These are phyloP conservation scores for Prochilodus magdalenae DNA, from an alignment of 2,113 vertebrate species.

Conservation along the genomic window DNA sequence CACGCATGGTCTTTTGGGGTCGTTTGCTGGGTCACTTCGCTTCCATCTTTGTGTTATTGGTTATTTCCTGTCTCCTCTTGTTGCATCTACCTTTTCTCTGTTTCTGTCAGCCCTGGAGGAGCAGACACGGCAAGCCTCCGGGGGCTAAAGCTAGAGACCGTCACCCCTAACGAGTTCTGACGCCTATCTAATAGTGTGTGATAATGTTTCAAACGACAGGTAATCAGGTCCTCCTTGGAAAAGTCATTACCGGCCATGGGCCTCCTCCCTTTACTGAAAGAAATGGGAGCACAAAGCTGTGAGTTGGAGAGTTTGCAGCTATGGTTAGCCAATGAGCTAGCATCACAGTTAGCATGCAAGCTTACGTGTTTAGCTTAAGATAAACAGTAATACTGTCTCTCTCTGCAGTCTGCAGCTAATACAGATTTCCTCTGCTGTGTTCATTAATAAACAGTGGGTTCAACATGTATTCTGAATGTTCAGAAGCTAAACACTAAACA, in stretches of 20 bases:
- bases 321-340: no score
- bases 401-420: no score
- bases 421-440: no score
- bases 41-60: not conserved
- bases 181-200: conserved; percentile 70
- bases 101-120: conserved; percentile 20
- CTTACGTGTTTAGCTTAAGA: no score
- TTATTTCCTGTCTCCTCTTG: conserved; percentile 43
- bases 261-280: conserved; percentile 44
- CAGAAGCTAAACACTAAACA: no score
- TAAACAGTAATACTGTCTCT: no score
- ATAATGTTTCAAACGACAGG: conserved; percentile 71
- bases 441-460: no score
- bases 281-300: no score
- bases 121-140: conserved; percentile 45
- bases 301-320: no score
- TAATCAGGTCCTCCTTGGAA: conserved; percentile 67
- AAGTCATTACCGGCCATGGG: conserved; percentile 68
- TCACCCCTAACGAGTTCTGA: conserved; percentile 71
- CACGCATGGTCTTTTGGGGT: not conserved
- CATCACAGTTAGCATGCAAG: no score
- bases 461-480: no score
- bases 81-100: conserved; percentile 16
- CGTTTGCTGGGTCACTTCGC: not conserved
- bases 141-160: conserved; percentile 56